phyloP scores from a whole-genome alignment of 2,113 vertebrate genomes.

The Acinonyx jubatus region DNA sequence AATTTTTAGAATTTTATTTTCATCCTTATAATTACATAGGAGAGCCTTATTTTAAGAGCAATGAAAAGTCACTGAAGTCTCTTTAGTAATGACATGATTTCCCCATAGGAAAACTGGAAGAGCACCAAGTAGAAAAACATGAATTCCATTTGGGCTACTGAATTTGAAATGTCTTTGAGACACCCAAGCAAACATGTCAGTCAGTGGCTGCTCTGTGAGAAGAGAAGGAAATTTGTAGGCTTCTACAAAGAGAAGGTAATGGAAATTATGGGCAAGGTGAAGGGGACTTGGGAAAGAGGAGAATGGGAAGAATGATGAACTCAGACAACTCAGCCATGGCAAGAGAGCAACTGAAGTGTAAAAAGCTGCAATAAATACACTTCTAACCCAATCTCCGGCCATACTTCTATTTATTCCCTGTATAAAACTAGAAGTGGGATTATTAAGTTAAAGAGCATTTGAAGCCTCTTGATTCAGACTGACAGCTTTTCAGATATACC shows the following conservation, averaged over 20 bases:
- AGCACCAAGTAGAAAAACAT: background rate
- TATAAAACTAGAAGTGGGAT: background rate
- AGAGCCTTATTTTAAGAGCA: background rate
- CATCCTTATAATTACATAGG: background rate
- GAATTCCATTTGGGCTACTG: background rate
- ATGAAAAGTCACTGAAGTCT: background rate
- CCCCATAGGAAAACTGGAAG: background rate
- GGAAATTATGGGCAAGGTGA: background rate
- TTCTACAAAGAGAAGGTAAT: background rate
- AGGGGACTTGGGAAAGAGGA: background rate
- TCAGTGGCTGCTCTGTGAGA: background rate
- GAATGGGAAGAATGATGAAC: background rate
- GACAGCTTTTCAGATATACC: background rate
- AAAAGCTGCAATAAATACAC: background rate
- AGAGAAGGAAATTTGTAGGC: background rate
- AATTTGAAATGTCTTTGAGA: background rate
- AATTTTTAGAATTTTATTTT: conserved; percentile 2
- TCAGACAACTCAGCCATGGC: background rate
- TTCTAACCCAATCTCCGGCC: background rate
- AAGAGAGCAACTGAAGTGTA: background rate
- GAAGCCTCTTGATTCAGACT: background rate
- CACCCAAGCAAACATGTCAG: background rate
- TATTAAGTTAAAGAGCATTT: background rate
- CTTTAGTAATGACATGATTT: background rate
- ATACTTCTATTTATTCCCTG: background rate